Conservation (phyloP, 2,113 vertebrate genomes). For the Petaurus breviceps region DNA sequence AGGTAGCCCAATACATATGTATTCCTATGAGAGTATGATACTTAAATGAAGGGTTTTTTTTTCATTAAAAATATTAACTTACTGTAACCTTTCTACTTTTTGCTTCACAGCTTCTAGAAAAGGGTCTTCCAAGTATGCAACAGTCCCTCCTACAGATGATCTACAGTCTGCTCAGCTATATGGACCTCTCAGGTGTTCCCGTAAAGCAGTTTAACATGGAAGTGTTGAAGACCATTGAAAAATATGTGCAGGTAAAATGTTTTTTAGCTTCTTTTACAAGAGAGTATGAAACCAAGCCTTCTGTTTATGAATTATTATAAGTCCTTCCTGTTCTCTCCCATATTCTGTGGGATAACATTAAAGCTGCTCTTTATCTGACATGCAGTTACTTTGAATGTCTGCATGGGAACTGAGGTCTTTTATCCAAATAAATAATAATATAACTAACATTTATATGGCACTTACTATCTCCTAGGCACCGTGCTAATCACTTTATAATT, state of each 20-base stretch:
- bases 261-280: background rate
- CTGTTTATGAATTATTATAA: background rate
- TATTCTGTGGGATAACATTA: background rate
- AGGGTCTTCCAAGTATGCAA: slow-evolving; percentile 97
- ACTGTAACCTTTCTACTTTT: slow-evolving; percentile 14
- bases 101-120: slow-evolving; percentile 91
- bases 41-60: background rate
- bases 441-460: background rate
- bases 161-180: slow-evolving; percentile 96
- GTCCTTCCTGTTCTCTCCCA: background rate
- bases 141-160: slow-evolving; percentile 98
- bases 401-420: background rate
- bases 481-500: background rate
- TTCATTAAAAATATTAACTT: background rate
- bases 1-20: background rate
- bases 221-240: slow-evolving; percentile 97
- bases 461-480: background rate
- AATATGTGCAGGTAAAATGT: slow-evolving; percentile 94
- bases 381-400: background rate
- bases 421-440: background rate
- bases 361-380: background rate
- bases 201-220: slow-evolving; percentile 97
- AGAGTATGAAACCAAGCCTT: background rate
- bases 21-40: background rate
- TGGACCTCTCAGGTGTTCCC: slow-evolving; percentile 94